Evolutionary conservation across 1,140 invertebrate species (phyloP).

Genomic region (Drosophila equinoxialis): DNA sequence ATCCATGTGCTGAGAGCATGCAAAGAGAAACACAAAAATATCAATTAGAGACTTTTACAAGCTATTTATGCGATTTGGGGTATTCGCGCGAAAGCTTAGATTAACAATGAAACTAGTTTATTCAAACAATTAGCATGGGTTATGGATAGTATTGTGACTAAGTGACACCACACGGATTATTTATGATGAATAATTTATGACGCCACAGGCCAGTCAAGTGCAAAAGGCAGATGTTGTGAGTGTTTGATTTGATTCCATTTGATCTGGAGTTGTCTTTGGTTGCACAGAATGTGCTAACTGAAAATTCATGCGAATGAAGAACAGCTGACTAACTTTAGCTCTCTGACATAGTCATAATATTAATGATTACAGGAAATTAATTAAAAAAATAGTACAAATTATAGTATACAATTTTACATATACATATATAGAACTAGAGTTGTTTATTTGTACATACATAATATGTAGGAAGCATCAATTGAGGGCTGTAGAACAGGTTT

Average conservation of each 20-base stretch:
- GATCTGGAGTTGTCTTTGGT: constrained; percentile 10
- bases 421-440: too few relatives aligned
- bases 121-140: constrained; percentile 7
- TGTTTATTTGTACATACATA: too few relatives aligned
- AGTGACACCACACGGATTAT: constrained; percentile 3
- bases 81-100: constrained; percentile 10
- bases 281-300: not conserved
- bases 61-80: not conserved
- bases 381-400: not conserved
- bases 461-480: not conserved
- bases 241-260: not conserved
- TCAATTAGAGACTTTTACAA: constrained; percentile 18
- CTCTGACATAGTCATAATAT: not conserved
- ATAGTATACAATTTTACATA: not conserved
- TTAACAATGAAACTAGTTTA: constrained; percentile 14
- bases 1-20: constrained; percentile 11
- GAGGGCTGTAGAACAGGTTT: constrained; percentile 4
- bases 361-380: not conserved
- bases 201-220: not conserved
- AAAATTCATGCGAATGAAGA: not conserved
- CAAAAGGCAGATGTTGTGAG: constrained; percentile 6
- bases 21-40: not conserved
- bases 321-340: not conserved
- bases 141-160: constrained; percentile 10
- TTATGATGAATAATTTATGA: not conserved